Evolutionary conservation across 2,888 invertebrate genomes (phyloP).

Genomic region (Clanis bilineata): DNA sequence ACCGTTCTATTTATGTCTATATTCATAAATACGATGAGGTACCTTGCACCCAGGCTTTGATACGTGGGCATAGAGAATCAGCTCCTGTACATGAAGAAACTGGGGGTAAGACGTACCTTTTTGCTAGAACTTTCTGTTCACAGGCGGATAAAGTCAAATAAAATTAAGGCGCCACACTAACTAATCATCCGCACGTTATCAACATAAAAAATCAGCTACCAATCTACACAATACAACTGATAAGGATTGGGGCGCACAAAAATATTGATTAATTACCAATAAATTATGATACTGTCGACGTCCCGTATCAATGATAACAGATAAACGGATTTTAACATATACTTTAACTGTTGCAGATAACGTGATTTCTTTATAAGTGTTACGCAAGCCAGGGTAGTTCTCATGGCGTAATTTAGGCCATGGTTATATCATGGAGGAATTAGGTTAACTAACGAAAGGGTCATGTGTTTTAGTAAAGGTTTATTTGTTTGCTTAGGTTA

Average conservation of each 20-base stretch:
- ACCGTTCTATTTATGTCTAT: too few species aligned
- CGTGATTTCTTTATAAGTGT: conserved; percentile 31
- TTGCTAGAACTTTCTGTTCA: background rate
- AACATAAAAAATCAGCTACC: conserved; percentile 25
- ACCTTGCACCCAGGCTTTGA: too few species aligned
- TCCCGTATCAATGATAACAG: conserved; percentile 36
- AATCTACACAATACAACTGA: conserved; percentile 26
- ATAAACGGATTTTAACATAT: conserved; percentile 35
- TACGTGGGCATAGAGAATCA: too few species aligned
- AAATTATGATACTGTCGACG: conserved; percentile 49
- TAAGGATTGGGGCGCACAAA: conserved; percentile 23
- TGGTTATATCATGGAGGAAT: background rate
- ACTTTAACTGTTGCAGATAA: conserved; percentile 29
- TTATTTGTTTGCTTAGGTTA: too few species aligned
- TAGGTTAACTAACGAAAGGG: background rate
- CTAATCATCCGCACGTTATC: background rate
- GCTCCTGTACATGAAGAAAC: too few species aligned
- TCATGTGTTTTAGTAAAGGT: background rate
- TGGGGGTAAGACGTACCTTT: too few species aligned
- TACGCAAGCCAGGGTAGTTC: background rate
- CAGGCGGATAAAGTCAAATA: background rate
- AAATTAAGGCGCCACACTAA: background rate
- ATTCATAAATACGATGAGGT: too few species aligned
- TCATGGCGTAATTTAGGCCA: conserved; percentile 5
- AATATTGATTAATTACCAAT: conserved; percentile 52